Conservation (phyloP, 1,140 invertebrate genomes). For the Ips nitidus region DNA sequence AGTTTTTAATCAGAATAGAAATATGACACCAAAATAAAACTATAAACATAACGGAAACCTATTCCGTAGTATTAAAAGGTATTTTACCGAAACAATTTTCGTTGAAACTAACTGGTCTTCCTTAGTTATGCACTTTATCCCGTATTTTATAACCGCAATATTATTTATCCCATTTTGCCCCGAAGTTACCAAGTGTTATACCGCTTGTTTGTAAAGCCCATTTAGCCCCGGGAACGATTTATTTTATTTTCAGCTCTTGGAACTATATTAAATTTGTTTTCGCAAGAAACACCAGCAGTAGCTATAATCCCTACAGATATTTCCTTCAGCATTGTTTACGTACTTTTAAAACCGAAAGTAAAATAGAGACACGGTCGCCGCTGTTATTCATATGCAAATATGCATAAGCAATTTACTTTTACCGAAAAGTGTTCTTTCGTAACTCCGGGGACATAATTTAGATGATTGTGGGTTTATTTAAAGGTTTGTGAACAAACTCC, state of each 20-base stretch:
- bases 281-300: conserved; percentile 1
- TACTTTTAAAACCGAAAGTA: conserved; percentile 2
- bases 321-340: conserved; percentile 1
- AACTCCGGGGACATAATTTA: too few species aligned
- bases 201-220: conserved; percentile 5
- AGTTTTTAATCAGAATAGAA: too few species aligned
- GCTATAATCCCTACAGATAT: conserved; percentile 5
- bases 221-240: conserved; percentile 1
- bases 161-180: conserved; percentile 3
- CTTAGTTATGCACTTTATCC: conserved; percentile 5
- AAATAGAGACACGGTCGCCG: not conserved
- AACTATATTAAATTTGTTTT: conserved; percentile 4
- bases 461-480: too few species aligned
- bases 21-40: too few species aligned
- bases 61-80: not conserved
- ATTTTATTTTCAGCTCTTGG: conserved; percentile 6
- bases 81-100: conserved; percentile 11
- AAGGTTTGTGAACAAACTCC: too few species aligned
- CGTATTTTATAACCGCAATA: conserved; percentile 6
- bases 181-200: conserved; percentile 5
- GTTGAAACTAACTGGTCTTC: conserved; percentile 1
- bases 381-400: not conserved
- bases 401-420: not conserved
- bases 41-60: not conserved
- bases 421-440: not conserved